Percentiles rank a stretch among this genome's conserved stretches.
phyloP scores from a whole-genome alignment of 2,113 vertebrate genomes.

The Baryphthengus martii region DNA sequence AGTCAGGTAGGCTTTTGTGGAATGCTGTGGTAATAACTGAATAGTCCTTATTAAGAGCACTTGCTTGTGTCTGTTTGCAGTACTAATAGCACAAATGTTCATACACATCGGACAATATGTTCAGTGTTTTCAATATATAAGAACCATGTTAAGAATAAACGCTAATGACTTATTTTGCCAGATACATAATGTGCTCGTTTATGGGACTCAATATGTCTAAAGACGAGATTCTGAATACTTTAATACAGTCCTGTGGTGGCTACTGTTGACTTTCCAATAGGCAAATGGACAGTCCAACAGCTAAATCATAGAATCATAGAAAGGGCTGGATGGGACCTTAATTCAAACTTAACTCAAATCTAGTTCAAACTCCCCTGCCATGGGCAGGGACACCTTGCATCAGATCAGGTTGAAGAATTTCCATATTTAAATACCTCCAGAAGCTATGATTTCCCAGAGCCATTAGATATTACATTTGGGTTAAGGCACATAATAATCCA shows the following conservation, averaged over 20 bases:
- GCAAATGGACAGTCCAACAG: neutral
- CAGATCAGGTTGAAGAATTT: neutral
- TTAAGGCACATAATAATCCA: slow-evolving; percentile 34
- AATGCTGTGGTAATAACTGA: neutral
- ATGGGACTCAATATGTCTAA: neutral
- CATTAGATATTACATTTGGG: neutral
- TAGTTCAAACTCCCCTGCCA: neutral
- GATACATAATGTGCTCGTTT: slow-evolving; percentile 12
- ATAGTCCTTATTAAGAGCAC: neutral
- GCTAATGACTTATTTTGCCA: slow-evolving; percentile 37
- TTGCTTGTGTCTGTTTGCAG: neutral
- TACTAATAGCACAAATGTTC: slow-evolving; percentile 22
- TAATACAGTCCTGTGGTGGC: neutral
- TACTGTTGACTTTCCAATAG: slow-evolving; percentile 11
- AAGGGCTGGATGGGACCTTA: neutral
- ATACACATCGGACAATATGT: neutral
- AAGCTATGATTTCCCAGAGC: slow-evolving; percentile 8
- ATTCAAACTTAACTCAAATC: no score
- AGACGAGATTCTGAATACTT: neutral
- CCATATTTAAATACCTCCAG: neutral
- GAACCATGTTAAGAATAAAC: slow-evolving; percentile 20
- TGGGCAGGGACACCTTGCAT: neutral
- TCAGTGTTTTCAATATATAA: slow-evolving; percentile 4
- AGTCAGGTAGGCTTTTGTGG: neutral
- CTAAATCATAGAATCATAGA: neutral